Percentiles rank a stretch among this genome's conserved stretches.
Conservation (phyloP, 2,797 vertebrate species). For the Tamandua tetradactyla region DNA sequence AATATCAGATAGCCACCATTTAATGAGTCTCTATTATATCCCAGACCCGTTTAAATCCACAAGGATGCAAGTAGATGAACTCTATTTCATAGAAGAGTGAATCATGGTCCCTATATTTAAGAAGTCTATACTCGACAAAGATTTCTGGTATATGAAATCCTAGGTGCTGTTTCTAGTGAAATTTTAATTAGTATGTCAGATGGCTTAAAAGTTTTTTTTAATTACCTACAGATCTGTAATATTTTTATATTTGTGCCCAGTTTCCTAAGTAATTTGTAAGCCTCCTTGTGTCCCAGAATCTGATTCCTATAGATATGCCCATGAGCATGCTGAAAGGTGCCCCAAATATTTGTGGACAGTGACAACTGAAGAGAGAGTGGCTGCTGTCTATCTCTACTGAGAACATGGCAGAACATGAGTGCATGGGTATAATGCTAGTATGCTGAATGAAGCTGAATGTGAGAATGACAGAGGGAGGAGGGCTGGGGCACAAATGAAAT, state of each 20-base stretch:
- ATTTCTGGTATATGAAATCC: neutral
- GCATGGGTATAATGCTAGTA: too few species aligned
- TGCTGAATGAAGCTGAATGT: too few species aligned
- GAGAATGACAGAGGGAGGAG: too few species aligned
- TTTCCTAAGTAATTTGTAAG: neutral
- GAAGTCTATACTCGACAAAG: neutral
- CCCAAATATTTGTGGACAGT: neutral
- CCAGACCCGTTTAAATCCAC: conserved; percentile 16
- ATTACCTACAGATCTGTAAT: neutral
- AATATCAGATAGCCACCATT: neutral
- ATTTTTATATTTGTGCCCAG: too few species aligned
- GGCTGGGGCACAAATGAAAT: too few species aligned
- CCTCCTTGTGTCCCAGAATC: neutral
- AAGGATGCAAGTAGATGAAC: neutral
- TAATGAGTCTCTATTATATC: neutral
- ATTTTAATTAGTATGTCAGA: neutral
- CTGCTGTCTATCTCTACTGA: neutral
- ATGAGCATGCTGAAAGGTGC: neutral
- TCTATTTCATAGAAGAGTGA: conserved; percentile 24
- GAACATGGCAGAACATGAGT: neutral
- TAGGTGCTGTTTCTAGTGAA: conserved; percentile 23
- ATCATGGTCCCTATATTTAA: neutral
- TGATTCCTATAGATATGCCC: neutral
- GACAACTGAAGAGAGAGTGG: neutral
- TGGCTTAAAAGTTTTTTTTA: neutral